These are phyloP conservation scores for Tetrao urogallus DNA, from an alignment of 2,113 vertebrate genomes.

Conservation along the genomic window DNA sequence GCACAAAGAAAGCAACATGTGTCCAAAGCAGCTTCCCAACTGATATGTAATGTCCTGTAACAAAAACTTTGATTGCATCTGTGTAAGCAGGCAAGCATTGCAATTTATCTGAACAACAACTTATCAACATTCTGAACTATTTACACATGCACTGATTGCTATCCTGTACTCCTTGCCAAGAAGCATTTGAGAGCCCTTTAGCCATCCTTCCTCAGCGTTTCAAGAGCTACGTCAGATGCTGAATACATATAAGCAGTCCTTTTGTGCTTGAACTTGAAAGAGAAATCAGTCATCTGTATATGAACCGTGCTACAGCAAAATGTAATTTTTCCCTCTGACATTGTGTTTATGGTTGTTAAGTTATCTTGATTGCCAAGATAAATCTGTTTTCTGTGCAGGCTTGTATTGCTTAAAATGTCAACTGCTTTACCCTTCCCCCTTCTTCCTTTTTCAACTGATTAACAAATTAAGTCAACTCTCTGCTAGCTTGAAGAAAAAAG, in stretches of 20 bases:
- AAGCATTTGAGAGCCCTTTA: conserved; percentile 53
- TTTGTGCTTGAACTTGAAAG: conserved; percentile 77
- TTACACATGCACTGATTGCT: conserved; percentile 31
- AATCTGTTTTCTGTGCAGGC: conserved; percentile 68
- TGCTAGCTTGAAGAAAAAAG: neutral
- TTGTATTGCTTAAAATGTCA: conserved; percentile 71
- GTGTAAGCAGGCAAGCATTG: conserved; percentile 7
- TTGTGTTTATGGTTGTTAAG: conserved; percentile 77
- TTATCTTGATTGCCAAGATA: conserved; percentile 78
- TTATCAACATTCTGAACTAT: conserved; percentile 35
- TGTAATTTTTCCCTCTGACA: conserved; percentile 79
- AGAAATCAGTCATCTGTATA: conserved; percentile 78
- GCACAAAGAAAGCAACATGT: neutral
- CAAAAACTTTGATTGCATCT: conserved; percentile 40
- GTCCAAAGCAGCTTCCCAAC: neutral
- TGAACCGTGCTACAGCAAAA: conserved; percentile 75
- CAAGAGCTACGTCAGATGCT: conserved; percentile 69
- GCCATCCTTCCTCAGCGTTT: conserved; percentile 42
- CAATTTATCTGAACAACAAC: conserved; percentile 41
- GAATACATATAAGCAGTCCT: conserved; percentile 71
- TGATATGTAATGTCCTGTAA: neutral
- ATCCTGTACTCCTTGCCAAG: conserved; percentile 46
- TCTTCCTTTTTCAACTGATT: conserved; percentile 60
- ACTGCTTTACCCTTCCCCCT: neutral
- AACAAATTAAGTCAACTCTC: conserved; percentile 70